Base-by-base conservation (phyloP, 2,113 vertebrate genomes). In the Sinocyclocheilus rhinocerous region DNA sequence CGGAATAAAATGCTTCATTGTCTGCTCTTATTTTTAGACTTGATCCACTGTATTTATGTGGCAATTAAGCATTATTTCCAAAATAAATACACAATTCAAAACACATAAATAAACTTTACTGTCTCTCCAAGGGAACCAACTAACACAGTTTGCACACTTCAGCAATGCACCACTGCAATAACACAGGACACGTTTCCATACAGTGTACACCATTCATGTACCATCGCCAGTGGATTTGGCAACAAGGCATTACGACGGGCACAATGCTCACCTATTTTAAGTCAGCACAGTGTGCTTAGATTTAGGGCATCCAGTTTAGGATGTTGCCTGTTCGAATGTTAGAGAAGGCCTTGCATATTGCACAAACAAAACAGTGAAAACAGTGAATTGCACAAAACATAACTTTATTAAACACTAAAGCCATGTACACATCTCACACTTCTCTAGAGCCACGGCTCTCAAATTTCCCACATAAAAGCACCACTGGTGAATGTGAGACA, bases 201-300 rank as follows among this genome's bases (percentile, higher is more conserved):
- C 42, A 48, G 45, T 3, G 11, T 45, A 45, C 9, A 45, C 45
- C 42, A 9, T 80, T 80, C 77, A 80, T 59, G 55, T 63, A 63
- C 29, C 11, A 61, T 24, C 26, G 52, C 52, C 22, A 57, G 52
- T 26, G 10, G 55, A 75, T 55, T 45, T 87, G 67, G 45, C 36
- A 70, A 50, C 24, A 33, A 67, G 63, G 42, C 61, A 80, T 84
- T 22, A 69, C 42, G 13, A 70, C 33, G 55, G 36, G 75, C 33
- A 67, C 20, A 48, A n/a, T 7, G 48, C 59, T 84, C 16, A 57
- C 70, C 82, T 78, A 83, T 83, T 84, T 87, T 33, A 84, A 87
- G 48, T 45, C 79, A 55, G 70, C 52, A 72, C 52, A 72, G 72
- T 33, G 45, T 72, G 42, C 39, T 76, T 63, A 84, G 81, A 42